These are phyloP conservation scores for Cheilosia variabilis DNA, from an alignment of 2,888 invertebrate genomes.

Conservation along the genomic window DNA sequence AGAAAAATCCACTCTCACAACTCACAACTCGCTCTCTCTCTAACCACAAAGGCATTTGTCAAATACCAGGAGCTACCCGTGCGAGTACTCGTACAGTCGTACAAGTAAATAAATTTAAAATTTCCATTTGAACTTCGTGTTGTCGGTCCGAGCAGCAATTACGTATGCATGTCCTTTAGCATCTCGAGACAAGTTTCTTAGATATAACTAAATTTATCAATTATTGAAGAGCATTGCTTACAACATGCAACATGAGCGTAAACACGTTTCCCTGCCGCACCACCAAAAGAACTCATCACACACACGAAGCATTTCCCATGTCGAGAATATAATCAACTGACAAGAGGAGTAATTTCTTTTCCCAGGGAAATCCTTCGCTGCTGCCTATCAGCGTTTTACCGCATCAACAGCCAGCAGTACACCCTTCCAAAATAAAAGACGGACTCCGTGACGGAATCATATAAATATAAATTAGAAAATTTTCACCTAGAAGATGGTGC, in stretches of 20 bases:
- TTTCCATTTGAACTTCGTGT: constrained; percentile 18
- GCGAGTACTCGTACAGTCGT: no score
- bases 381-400: constrained; percentile 28
- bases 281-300: constrained; percentile 7
- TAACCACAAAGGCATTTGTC: constrained; percentile 9
- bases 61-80: not conserved
- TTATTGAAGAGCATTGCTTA: constrained; percentile 63
- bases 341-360: constrained; percentile 42
- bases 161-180: constrained; percentile 54
- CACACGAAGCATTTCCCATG: constrained; percentile 58
- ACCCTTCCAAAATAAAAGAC: constrained; percentile 41
- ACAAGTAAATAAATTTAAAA: constrained; percentile 48
- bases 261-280: constrained; percentile 51
- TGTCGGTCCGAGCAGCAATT: constrained; percentile 37
- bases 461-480: constrained; percentile 74
- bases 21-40: not conserved
- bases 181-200: constrained; percentile 34
- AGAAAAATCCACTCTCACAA: no score
- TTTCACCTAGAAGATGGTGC: constrained; percentile 29
- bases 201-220: constrained; percentile 60
- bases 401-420: not conserved
- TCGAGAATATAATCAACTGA: constrained; percentile 67
- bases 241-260: constrained; percentile 64
- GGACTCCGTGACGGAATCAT: constrained; percentile 40
- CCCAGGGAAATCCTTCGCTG: constrained; percentile 36